Evolutionary conservation across 2,797 vertebrate species (phyloP).

Genomic region (Adelosebastes latens): DNA sequence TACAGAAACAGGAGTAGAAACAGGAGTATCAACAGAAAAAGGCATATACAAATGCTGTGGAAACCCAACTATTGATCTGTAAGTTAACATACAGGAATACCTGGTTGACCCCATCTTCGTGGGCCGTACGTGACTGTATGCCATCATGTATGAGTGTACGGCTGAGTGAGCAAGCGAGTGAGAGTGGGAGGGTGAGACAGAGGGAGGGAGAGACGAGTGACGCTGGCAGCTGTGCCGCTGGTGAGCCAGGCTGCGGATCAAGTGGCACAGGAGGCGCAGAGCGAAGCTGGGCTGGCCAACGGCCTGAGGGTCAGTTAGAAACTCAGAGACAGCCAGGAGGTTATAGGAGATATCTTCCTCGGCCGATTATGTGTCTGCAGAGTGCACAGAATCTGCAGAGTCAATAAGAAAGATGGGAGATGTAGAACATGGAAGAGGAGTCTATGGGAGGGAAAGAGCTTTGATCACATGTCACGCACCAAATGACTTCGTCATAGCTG

Average conservation of each 20-base stretch:
- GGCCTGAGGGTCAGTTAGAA: conserved; percentile 39
- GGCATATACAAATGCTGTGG: not conserved
- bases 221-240: conserved; percentile 69
- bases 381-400: conserved; percentile 41
- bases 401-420: conserved; percentile 14
- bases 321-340: conserved; percentile 28
- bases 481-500: conserved; percentile 11
- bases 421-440: conserved; percentile 15
- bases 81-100: not conserved
- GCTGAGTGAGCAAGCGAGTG: conserved; percentile 32
- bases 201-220: conserved; percentile 60
- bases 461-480: conserved; percentile 13
- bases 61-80: not conserved
- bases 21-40: not conserved
- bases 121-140: conserved; percentile 17
- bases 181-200: conserved; percentile 41
- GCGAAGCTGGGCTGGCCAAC: conserved; percentile 23
- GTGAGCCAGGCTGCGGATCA: conserved; percentile 58
- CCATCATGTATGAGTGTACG: conserved; percentile 13
- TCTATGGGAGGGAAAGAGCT: not conserved
- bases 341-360: conserved; percentile 16
- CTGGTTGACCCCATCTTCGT: not conserved
- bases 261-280: conserved; percentile 63
- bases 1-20: not conserved
- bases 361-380: conserved; percentile 50